These are phyloP conservation scores for Lagopus muta DNA, from an alignment of 2,113 vertebrate species.

Conservation along the genomic window DNA sequence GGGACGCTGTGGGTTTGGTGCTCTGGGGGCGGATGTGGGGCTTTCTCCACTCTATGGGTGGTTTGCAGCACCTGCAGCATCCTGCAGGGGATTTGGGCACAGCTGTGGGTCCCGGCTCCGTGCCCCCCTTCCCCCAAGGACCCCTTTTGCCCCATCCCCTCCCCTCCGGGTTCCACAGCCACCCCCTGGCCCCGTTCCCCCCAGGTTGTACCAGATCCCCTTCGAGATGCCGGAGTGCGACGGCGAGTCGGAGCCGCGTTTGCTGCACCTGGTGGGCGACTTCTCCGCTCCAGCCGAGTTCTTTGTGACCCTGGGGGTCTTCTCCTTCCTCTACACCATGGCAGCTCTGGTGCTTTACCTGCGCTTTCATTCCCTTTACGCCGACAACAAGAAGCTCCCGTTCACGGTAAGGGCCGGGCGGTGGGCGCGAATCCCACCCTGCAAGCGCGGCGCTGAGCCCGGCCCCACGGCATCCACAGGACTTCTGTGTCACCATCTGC, in stretches of 20 bases:
- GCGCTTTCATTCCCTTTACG: constrained; percentile 89
- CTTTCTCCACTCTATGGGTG: background rate
- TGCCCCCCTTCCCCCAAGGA: fast-evolving
- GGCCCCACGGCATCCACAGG: constrained; percentile 69
- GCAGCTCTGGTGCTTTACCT: constrained; percentile 89
- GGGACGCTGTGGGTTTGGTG: background rate
- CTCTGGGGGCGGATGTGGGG: background rate
- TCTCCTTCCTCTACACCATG: constrained; percentile 91
- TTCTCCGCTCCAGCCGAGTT: constrained; percentile 90
- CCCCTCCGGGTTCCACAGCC: background rate
- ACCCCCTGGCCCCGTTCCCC: background rate
- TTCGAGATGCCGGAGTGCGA: constrained; percentile 82
- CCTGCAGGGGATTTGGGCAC: background rate
- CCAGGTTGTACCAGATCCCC: constrained; percentile 83
- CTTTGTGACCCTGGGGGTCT: constrained; percentile 90
- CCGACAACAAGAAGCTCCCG: constrained; percentile 82
- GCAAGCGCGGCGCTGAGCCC: background rate
- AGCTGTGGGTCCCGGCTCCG: background rate
- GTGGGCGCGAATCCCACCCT: fast-evolving
- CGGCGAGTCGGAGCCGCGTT: background rate
- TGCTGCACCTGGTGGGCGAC: constrained; percentile 83
- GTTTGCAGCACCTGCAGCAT: background rate
- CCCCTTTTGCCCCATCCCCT: background rate
- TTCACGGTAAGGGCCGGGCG: constrained; percentile 79
- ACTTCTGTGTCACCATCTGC: constrained; percentile 87